These are phyloP conservation scores for Clarias fuscus DNA, from an alignment of 2,797 vertebrate species.

Conservation along the genomic window DNA sequence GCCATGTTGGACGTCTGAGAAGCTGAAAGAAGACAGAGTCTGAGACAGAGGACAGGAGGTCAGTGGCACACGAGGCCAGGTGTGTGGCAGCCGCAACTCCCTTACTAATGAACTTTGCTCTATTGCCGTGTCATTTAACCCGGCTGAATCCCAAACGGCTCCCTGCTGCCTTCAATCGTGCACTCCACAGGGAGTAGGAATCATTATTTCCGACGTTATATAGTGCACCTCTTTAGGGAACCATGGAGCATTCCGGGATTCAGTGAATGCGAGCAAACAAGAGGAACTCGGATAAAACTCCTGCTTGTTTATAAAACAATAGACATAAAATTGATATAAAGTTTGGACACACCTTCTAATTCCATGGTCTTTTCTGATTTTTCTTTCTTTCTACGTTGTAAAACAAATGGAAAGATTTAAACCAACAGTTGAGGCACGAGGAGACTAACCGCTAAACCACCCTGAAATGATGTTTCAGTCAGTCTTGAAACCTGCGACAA, in stretches of 20 bases:
- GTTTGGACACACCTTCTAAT: no score
- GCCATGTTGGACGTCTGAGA: conserved; percentile 30
- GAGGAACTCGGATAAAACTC: neutral
- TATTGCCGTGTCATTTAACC: conserved; percentile 40
- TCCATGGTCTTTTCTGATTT: no score
- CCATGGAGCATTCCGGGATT: neutral
- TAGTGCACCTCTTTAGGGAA: neutral
- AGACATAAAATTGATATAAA: no score
- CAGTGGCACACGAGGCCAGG: conserved; percentile 51
- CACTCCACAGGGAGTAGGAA: neutral
- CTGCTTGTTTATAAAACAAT: neutral
- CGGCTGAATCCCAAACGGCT: conserved; percentile 1
- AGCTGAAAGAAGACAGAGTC: neutral
- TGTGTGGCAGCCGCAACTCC: conserved; percentile 41
- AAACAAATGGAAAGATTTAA: no score
- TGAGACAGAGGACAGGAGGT: conserved; percentile 41
- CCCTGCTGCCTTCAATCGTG: neutral
- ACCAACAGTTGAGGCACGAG: no score
- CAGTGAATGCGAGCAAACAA: conserved; percentile 14
- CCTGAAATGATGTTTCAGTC: no score
- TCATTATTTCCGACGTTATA: neutral
- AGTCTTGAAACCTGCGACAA: no score
- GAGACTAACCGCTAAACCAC: no score
- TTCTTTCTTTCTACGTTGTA: no score
- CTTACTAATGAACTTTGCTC: conserved; percentile 59